Evolutionary conservation across 2,888 invertebrate genomes (phyloP), one percentile per base, ranked within the genome.

Genomic region (Meteorus cinctellus): DNA sequence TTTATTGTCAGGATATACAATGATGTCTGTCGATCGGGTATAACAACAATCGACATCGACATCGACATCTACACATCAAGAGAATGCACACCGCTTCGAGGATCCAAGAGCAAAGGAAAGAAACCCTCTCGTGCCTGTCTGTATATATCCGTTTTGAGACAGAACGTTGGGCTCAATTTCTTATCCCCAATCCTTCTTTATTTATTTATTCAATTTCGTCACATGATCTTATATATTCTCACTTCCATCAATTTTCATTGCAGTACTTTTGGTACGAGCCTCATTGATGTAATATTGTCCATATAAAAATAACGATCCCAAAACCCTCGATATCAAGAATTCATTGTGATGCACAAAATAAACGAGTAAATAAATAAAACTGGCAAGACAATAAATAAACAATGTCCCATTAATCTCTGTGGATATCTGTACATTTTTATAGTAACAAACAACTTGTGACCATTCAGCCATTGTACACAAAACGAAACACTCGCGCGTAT

Each of bases 1-100:
- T 77, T 77, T 74, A 78, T 80, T 78, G 78, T 76, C 72, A 74
- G 12, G 27, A 62, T 19, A 80, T 77, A 77, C 77, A 79, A 79
- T 72, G 68, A 77, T 76, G 78, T 72, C 71, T 74, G 72, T 77
- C 77, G 74, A 77, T 75, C 68, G 66, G 59, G 55, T 45, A 45
- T 45, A 36, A 51, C 24, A 65, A 71, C 67, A 77, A 73, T 77
- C 75, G 76, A 73, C 59, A 77, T 77, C 75, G 76, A 73, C 59
- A 77, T 76, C 48, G 67, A 77, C 68, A 67, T 45, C 69, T 68
- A 41, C 8, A 19, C 19, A 55, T 55, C 19, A 8, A 55, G 19
- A 55, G 10, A 24, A 55, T 48, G 27, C 55, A 55, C 34, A 69
- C 55, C 55, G 55, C 19, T 31, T 48, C 29, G 19, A 72, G 31